These are phyloP conservation scores for Blennius ocellaris DNA, from an alignment of 2,113 vertebrate species.

Conservation along the genomic window DNA sequence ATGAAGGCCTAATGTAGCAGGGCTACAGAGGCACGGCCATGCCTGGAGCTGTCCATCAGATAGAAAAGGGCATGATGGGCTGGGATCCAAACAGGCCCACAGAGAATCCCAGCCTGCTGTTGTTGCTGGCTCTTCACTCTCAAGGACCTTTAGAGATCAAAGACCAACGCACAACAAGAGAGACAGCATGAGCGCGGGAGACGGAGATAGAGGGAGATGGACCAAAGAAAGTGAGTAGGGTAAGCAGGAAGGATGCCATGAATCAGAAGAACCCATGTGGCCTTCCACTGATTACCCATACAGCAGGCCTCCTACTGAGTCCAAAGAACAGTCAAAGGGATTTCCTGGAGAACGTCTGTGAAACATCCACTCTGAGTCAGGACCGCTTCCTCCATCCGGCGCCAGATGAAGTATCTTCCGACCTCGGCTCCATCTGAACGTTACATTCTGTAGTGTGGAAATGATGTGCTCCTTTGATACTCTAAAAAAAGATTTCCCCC, in stretches of 20 bases:
- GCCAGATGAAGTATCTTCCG: conserved; percentile 73
- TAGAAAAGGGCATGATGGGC: conserved; percentile 79
- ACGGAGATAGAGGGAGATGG: conserved; percentile 65
- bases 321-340: conserved; percentile 76
- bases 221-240: conserved; percentile 65
- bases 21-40: conserved; percentile 65
- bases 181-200: conserved; percentile 72
- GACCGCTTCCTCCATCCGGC: conserved; percentile 61
- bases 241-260: conserved; percentile 75
- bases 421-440: conserved; percentile 66
- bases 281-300: conserved; percentile 79
- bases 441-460: conserved; percentile 72
- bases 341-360: conserved; percentile 76
- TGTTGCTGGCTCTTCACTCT: conserved; percentile 81
- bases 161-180: conserved; percentile 80
- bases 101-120: conserved; percentile 80
- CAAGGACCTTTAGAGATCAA: conserved; percentile 87
- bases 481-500: conserved; percentile 60
- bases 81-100: conserved; percentile 78
- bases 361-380: conserved; percentile 67
- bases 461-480: conserved; percentile 74
- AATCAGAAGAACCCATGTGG: conserved; percentile 77
- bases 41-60: conserved; percentile 83
- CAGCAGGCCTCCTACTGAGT: conserved; percentile 74
- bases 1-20: conserved; percentile 68